Percentiles rank a stretch among this genome's conserved stretches.
These are phyloP conservation scores for Megalurothrips usitatus DNA, from an alignment of 2,888 invertebrate genomes.

Conservation along the genomic window DNA sequence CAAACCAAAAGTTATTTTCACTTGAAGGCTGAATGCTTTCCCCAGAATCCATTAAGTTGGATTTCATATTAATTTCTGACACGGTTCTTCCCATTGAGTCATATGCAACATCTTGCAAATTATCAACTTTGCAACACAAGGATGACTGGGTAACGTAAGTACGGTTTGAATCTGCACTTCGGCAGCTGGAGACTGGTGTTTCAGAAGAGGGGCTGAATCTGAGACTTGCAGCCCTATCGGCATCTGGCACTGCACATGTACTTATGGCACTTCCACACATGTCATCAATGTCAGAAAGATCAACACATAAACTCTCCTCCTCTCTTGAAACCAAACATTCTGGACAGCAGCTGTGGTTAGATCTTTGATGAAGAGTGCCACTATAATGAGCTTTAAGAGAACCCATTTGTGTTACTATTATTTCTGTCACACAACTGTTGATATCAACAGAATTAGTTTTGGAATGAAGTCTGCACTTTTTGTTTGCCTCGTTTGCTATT, in stretches of 20 bases:
- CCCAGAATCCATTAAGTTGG: neutral
- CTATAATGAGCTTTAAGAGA: neutral
- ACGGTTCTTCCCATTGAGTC: neutral
- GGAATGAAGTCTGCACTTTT: neutral
- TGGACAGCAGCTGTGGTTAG: neutral
- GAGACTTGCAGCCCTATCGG: neutral
- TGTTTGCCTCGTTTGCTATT: neutral
- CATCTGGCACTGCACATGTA: neutral
- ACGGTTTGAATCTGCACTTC: constrained; percentile 3
- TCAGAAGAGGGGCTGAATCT: neutral
- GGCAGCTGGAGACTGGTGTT: neutral
- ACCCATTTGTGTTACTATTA: neutral
- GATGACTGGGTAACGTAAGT: neutral
- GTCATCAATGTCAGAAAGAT: neutral
- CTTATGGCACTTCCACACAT: neutral
- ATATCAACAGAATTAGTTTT: neutral
- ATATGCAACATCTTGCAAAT: neutral
- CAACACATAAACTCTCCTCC: neutral
- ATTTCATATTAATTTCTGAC: no score
- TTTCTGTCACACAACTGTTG: neutral
- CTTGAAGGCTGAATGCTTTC: no score
- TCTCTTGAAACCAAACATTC: neutral
- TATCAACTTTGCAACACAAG: neutral
- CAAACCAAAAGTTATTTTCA: no score
- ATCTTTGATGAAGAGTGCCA: neutral